Conservation (phyloP, 2,888 invertebrate species). For the Andrena dorsata region DNA sequence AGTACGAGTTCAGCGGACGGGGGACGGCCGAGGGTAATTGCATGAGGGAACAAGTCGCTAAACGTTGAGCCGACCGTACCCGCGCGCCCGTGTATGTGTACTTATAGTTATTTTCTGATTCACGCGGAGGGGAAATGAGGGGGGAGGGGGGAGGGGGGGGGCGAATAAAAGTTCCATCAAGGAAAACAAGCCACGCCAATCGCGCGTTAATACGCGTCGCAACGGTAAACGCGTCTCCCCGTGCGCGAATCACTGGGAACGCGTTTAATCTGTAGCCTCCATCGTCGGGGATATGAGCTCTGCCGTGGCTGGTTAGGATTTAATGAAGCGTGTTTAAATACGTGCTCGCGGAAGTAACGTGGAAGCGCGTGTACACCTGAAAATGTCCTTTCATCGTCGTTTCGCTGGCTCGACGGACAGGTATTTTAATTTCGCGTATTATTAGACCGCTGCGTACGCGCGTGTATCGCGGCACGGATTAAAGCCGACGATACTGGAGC, state of each 20-base stretch:
- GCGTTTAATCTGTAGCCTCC: slow-evolving; percentile 15
- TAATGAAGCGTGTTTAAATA: slow-evolving; percentile 39
- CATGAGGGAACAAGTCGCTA: slow-evolving; percentile 42
- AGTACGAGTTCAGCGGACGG: slow-evolving; percentile 21
- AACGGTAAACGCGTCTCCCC: neutral
- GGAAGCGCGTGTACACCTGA: slow-evolving; percentile 17
- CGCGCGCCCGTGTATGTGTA: neutral
- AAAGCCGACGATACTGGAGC: neutral
- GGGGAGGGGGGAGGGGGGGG: neutral
- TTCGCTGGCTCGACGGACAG: neutral
- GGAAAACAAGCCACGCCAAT: slow-evolving; percentile 36
- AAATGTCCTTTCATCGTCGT: slow-evolving; percentile 19
- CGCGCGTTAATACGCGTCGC: slow-evolving; percentile 21
- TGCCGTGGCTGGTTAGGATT: slow-evolving; percentile 25
- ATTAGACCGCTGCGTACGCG: neutral
- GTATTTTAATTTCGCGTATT: slow-evolving; percentile 29
- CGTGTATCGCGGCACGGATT: neutral
- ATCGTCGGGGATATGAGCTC: slow-evolving; percentile 13
- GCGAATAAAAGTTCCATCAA: slow-evolving; percentile 27
- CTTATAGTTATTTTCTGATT: slow-evolving; percentile 59
- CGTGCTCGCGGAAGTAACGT: slow-evolving; percentile 15
- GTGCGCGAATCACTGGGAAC: neutral
- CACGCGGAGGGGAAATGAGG: neutral
- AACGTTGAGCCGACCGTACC: slow-evolving; percentile 40
- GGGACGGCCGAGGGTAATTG: slow-evolving; percentile 54